These are phyloP conservation scores for Elgaria multicarinata DNA, from an alignment of 2,113 vertebrate genomes.

Conservation along the genomic window DNA sequence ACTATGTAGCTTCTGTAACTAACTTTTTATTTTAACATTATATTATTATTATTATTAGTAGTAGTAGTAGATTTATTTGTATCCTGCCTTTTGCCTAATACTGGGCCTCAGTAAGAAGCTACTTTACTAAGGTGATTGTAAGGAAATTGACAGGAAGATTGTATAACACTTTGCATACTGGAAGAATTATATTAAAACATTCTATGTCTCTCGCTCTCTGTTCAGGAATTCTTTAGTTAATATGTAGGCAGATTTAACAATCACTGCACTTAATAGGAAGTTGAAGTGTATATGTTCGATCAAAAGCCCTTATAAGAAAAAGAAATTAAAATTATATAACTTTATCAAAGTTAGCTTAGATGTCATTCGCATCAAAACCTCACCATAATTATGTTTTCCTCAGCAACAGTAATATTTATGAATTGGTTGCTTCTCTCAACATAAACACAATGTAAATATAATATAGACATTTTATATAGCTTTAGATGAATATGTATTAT, in stretches of 20 bases:
- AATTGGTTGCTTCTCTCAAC: not conserved
- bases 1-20: not conserved
- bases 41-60: too few species aligned
- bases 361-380: not conserved
- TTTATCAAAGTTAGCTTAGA: not conserved
- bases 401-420: not conserved
- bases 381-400: not conserved
- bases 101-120: too few species aligned
- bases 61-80: too few species aligned
- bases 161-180: not conserved
- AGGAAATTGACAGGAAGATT: not conserved
- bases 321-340: not conserved
- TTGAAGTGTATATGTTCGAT: not conserved
- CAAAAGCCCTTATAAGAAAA: not conserved
- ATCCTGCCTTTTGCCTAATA: too few species aligned
- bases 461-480: not conserved
- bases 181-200: not conserved
- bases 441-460: constrained; percentile 1
- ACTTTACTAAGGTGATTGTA: not conserved
- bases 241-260: not conserved
- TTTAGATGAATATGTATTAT: not conserved
- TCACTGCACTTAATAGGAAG: not conserved
- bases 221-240: not conserved
- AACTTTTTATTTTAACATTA: not conserved
- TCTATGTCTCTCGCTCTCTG: not conserved